phyloP scores from a whole-genome alignment of 2,888 invertebrate genomes.

The Ichneumon xanthorius region DNA sequence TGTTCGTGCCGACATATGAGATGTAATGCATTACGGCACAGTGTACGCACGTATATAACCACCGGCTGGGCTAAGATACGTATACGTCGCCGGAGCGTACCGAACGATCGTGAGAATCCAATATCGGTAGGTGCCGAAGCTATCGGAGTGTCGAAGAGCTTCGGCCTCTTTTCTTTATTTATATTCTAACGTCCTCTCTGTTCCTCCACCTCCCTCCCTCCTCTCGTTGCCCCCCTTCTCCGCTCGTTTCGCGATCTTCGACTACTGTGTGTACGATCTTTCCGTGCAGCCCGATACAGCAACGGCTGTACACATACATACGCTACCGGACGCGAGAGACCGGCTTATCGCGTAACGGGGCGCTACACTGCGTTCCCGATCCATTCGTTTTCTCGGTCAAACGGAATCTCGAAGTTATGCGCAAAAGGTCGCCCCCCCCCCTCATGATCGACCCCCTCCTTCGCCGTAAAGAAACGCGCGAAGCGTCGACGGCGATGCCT shows the following conservation, averaged over 20 bases:
- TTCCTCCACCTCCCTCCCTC: constrained; percentile 42
- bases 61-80: constrained; percentile 30
- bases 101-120: constrained; percentile 67
- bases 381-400: constrained; percentile 83
- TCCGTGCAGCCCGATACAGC: constrained; percentile 39
- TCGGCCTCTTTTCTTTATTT: constrained; percentile 65
- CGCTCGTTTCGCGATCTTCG: constrained; percentile 6
- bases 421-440: constrained; percentile 61
- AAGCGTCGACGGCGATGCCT: constrained; percentile 23
- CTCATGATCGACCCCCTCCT: background rate
- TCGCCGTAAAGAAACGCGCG: constrained; percentile 38
- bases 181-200: constrained; percentile 65
- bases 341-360: constrained; percentile 83
- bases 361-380: constrained; percentile 76
- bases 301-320: constrained; percentile 63
- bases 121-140: constrained; percentile 62
- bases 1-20: constrained; percentile 55
- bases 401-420: constrained; percentile 82
- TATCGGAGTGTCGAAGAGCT: constrained; percentile 56
- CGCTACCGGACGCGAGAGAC: constrained; percentile 81
- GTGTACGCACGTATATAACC: constrained; percentile 16
- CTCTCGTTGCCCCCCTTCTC: background rate
- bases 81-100: constrained; percentile 23
- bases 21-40: constrained; percentile 57
- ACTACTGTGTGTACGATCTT: constrained; percentile 32